Conservation (phyloP, 2,797 vertebrate genomes). For the Micromesistius poutassou region DNA sequence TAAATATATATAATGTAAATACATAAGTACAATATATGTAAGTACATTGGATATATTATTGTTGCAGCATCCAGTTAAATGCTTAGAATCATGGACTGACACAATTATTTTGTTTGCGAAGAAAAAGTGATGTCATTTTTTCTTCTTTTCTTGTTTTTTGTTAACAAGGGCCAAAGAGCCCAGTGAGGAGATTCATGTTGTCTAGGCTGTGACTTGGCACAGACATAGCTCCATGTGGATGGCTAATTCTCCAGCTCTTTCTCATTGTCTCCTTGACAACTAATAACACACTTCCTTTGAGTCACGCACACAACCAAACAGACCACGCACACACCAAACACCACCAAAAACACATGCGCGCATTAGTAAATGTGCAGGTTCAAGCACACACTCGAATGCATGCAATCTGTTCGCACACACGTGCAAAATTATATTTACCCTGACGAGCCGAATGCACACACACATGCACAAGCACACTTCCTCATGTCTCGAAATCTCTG, state of each 20-base stretch:
- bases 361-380: neutral
- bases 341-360: neutral
- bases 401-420: neutral
- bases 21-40: too few relatives aligned
- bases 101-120: conserved; percentile 59
- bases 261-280: conserved; percentile 70
- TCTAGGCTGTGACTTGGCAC: conserved; percentile 71
- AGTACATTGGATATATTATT: too few relatives aligned
- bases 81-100: conserved; percentile 36
- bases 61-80: too few relatives aligned
- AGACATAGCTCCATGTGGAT: conserved; percentile 62
- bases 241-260: conserved; percentile 63
- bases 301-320: conserved; percentile 48
- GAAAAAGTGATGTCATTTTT: conserved; percentile 71
- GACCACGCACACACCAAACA: conserved; percentile 26
- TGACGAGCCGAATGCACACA: neutral
- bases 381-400: conserved; percentile 13
- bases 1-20: conserved; percentile 6
- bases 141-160: conserved; percentile 58
- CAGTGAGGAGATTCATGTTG: conserved; percentile 64
- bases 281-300: conserved; percentile 58
- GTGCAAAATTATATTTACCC: too few relatives aligned
- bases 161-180: conserved; percentile 67
- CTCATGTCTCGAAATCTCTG: too few relatives aligned
- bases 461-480: conserved; percentile 22